Conservation (phyloP, 2,797 vertebrate species). For the Menidia menidia region DNA sequence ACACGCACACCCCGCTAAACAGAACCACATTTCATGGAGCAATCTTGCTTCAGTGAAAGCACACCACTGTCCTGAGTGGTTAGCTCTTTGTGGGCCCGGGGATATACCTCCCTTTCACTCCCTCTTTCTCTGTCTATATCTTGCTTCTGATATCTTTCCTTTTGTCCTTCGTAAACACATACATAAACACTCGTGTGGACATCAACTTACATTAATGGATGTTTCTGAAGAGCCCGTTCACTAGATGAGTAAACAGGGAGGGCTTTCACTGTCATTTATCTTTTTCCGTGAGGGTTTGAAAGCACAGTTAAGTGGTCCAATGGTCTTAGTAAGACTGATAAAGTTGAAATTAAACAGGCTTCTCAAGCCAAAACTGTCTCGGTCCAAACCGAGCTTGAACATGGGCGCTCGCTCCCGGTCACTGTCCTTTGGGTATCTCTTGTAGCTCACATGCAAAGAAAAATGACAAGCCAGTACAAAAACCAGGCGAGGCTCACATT, state of each 20-base stretch:
- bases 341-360: constrained; percentile 22
- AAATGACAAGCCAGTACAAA: constrained; percentile 62
- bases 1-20: constrained; percentile 66
- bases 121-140: constrained; percentile 15
- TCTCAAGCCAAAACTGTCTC: constrained; percentile 1
- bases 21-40: constrained; percentile 78
- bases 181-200: constrained; percentile 34
- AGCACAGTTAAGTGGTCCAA: neutral
- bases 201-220: constrained; percentile 28
- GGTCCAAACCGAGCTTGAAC: constrained; percentile 22
- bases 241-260: neutral
- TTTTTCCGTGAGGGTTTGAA: neutral
- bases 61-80: constrained; percentile 62
- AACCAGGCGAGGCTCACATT: constrained; percentile 72
- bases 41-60: constrained; percentile 64
- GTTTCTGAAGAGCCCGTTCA: constrained; percentile 6
- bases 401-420: constrained; percentile 5
- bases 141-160: constrained; percentile 31
- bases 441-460: constrained; percentile 43
- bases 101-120: constrained; percentile 51
- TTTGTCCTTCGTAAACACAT: constrained; percentile 31
- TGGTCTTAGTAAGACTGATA: constrained; percentile 10
- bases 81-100: constrained; percentile 55
- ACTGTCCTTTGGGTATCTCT: constrained; percentile 38
- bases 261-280: neutral